A percentile compares a stretch with the other conserved stretches of the same genome.
These are phyloP conservation scores for Taenaris catops DNA, from an alignment of 2,888 invertebrate species.

Conservation along the genomic window DNA sequence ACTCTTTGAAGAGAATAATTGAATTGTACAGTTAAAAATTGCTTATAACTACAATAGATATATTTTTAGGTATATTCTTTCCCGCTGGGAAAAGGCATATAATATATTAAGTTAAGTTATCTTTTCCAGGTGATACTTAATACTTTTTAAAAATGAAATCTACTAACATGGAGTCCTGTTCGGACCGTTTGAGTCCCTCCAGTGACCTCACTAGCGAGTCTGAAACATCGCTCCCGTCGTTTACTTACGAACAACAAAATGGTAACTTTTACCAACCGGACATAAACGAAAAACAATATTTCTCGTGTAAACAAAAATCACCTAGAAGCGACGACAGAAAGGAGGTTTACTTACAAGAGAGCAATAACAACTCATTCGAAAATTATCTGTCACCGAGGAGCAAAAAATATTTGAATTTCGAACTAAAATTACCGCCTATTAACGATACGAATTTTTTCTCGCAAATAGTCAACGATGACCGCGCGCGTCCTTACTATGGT, in stretches of 20 bases:
- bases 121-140: neutral
- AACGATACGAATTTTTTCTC: slow-evolving; percentile 55
- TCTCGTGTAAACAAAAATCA: slow-evolving; percentile 57
- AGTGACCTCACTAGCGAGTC: slow-evolving; percentile 70
- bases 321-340: slow-evolving; percentile 44
- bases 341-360: slow-evolving; percentile 59
- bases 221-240: slow-evolving; percentile 61
- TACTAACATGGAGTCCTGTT: slow-evolving; percentile 67
- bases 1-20: too few relatives aligned
- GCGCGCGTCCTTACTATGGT: slow-evolving; percentile 52
- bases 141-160: slow-evolving; percentile 55
- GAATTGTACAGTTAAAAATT: too few relatives aligned
- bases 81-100: too few relatives aligned
- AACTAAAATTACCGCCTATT: slow-evolving; percentile 63
- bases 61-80: too few relatives aligned
- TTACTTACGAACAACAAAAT: slow-evolving; percentile 50
- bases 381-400: slow-evolving; percentile 55
- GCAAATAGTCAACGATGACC: slow-evolving; percentile 58
- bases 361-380: slow-evolving; percentile 57
- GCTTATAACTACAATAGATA: too few relatives aligned
- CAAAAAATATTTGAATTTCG: slow-evolving; percentile 70
- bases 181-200: slow-evolving; percentile 65
- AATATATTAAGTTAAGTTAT: neutral
- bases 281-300: slow-evolving; percentile 56
- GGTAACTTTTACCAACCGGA: slow-evolving; percentile 53